phyloP scores from a whole-genome alignment of 2,888 invertebrate genomes.

The Hesperia comma region DNA sequence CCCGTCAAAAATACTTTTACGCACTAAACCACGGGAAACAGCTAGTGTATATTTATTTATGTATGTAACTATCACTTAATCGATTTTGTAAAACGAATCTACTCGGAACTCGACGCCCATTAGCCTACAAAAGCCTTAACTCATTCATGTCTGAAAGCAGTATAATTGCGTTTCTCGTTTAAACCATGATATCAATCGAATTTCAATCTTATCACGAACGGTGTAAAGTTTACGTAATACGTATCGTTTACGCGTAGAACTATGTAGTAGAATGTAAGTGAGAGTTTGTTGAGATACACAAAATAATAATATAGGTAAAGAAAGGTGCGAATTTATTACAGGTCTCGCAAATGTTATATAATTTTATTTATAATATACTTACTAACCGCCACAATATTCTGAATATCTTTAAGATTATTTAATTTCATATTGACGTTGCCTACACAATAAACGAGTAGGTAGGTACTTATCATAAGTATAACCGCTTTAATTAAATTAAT shows the following conservation, averaged over 20 bases:
- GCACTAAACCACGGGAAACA: too few relatives aligned
- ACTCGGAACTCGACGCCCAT: neutral
- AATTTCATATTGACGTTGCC: too few relatives aligned
- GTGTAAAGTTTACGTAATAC: neutral
- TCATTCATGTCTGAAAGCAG: conserved; percentile 9
- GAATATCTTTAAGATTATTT: too few relatives aligned
- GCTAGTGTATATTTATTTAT: too few relatives aligned
- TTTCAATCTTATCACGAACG: neutral
- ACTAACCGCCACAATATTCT: too few relatives aligned
- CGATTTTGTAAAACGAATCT: neutral
- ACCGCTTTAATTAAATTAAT: too few relatives aligned
- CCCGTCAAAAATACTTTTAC: too few relatives aligned
- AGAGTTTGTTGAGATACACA: neutral
- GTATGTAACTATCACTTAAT: too few relatives aligned
- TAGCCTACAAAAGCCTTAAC: conserved; percentile 3
- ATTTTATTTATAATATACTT: conserved; percentile 9
- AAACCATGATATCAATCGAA: neutral
- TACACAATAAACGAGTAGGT: too few relatives aligned
- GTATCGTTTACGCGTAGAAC: neutral
- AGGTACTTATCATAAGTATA: too few relatives aligned
- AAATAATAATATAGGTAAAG: conserved; percentile 5
- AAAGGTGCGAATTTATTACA: conserved; percentile 19
- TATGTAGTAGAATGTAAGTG: conserved; percentile 4
- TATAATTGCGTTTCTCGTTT: neutral
- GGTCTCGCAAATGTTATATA: neutral